These are phyloP conservation scores for Pitta sordida DNA, from an alignment of 2,113 vertebrate genomes.

Conservation along the genomic window DNA sequence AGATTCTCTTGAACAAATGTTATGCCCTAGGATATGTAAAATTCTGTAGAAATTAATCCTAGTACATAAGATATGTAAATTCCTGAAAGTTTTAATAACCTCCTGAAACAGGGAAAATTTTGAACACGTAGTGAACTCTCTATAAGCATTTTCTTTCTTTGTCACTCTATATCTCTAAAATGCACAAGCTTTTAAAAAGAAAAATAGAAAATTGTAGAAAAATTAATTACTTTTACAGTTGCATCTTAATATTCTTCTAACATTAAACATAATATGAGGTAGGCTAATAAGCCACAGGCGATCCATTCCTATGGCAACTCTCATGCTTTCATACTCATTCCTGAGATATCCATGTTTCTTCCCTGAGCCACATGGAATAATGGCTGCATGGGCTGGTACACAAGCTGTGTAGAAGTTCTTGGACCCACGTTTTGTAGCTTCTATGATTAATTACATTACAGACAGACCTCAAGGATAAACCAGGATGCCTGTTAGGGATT, in stretches of 20 bases:
- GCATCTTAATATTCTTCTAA: not conserved
- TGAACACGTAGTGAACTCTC: not conserved
- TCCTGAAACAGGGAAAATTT: not conserved
- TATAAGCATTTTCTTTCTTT: not conserved
- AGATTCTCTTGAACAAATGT: not conserved
- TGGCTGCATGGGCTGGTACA: not conserved
- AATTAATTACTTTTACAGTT: not conserved
- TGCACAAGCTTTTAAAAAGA: not conserved
- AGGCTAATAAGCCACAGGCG: not conserved
- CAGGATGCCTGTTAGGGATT: not conserved
- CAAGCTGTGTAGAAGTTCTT: not conserved
- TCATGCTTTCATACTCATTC: not conserved
- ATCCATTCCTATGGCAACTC: not conserved
- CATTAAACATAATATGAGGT: not conserved
- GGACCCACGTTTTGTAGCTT: not conserved
- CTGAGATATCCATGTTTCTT: not conserved
- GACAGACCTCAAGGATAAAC: not conserved
- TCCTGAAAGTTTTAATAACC: not conserved
- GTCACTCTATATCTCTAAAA: not conserved
- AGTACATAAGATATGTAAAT: not conserved
- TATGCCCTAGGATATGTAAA: not conserved
- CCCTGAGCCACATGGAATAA: not conserved
- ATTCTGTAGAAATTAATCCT: rapidly evolving
- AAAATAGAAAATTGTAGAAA: not conserved
- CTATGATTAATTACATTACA: not conserved